Base-by-base conservation (phyloP, 2,797 vertebrate species). In the Tamandua tetradactyla region DNA sequence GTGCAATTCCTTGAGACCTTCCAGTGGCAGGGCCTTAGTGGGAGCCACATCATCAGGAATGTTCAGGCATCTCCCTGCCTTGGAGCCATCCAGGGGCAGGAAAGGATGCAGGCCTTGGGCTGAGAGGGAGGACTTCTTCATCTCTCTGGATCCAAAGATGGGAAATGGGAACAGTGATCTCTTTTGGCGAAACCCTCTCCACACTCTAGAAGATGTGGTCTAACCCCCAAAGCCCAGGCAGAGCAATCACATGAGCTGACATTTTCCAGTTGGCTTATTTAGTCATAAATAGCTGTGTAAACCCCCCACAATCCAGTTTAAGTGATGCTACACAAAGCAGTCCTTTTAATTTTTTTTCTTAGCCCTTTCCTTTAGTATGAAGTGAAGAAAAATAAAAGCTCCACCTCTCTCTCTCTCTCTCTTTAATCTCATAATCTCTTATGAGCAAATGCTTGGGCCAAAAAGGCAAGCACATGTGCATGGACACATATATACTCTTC, bases 361-460 rank as follows among this genome's bases (percentile, higher is more conserved):
- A 57, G 17, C 49, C 52, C 89, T 93, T 71, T 49, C 1, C 23
- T 52, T 90, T 32, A 68, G 37, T 32, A 0, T 11, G 17, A 82
- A 7, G 40, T 64, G 37, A 64, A 76, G 35, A 17, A 9, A 55
- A 59, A 79, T 61, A 2, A 85, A 78, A 23, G 40, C 22, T 95
- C 78, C 57, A 87, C 23, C 25, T 71, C 64, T 75, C 37, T 55
- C 40, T 57, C 66, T 80, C 37, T 55, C 47, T 57, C 59, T 80
- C 87, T 76, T 72, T 66, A 59, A n/a, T 92, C 35, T 93, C 81
- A 66, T 69, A 42, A 57, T 62, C 25, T 95, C n/a, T 62, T 27
- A 42, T 35, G 61, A 93, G 27, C 20, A 95, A 81, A 47, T 69
- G 78, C 37, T 62, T 52, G 18, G 42, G 80, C 20, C 44, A 80